A percentile compares a stretch with the other conserved stretches of the same genome.
Conservation (phyloP, 2,888 invertebrate genomes). For the Drosophila parthenogenetica region DNA sequence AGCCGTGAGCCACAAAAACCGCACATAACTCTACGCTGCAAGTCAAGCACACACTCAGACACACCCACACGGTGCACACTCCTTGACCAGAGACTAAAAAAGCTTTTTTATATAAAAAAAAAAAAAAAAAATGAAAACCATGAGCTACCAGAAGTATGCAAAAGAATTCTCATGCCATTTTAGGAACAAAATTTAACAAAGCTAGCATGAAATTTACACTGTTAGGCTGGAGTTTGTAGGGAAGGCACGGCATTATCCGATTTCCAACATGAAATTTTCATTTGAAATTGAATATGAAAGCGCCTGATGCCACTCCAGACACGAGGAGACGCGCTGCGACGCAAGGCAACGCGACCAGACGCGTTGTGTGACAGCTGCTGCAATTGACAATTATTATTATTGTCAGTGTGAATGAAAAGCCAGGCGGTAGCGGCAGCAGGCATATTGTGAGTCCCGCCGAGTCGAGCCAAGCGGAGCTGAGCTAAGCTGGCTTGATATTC, state of each 20-base stretch:
- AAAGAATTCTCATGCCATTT: constrained; percentile 53
- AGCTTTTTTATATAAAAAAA: constrained; percentile 21
- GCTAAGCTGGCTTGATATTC: constrained; percentile 59
- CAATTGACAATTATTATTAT: constrained; percentile 80
- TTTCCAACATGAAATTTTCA: constrained; percentile 71
- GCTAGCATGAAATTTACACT: constrained; percentile 65
- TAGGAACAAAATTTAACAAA: constrained; percentile 52
- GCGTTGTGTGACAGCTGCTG: constrained; percentile 67
- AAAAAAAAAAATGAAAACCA: constrained; percentile 26
- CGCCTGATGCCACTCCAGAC: constrained; percentile 14
- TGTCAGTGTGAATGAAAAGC: constrained; percentile 72
- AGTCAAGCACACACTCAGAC: constrained; percentile 35
- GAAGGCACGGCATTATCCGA: background rate
- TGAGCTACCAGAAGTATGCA: constrained; percentile 56
- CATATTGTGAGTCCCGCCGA: constrained; percentile 12
- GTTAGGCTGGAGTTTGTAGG: constrained; percentile 2
- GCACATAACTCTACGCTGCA: constrained; percentile 54
- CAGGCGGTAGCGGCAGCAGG: constrained; percentile 22
- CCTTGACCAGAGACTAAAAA: constrained; percentile 13
- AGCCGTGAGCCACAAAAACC: constrained; percentile 54
- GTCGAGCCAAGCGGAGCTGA: background rate
- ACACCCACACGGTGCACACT: constrained; percentile 15
- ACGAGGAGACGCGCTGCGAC: constrained; percentile 4
- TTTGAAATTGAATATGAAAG: constrained; percentile 76
- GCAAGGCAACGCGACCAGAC: constrained; percentile 7